These are phyloP conservation scores for Pelobates fuscus DNA, from an alignment of 2,113 vertebrate genomes.

Conservation along the genomic window DNA sequence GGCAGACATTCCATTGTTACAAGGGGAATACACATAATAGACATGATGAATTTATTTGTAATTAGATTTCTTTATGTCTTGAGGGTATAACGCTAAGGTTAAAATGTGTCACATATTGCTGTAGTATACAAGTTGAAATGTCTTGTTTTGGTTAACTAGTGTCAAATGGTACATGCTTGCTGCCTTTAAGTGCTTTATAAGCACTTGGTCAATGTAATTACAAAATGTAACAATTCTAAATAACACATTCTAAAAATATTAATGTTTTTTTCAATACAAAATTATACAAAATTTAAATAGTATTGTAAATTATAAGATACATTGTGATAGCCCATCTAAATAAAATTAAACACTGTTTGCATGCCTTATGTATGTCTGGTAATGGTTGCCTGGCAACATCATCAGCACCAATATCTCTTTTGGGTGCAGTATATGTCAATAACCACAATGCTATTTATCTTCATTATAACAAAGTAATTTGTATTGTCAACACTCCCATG, in stretches of 20 bases:
- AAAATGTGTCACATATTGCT: too few species aligned
- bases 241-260: too few species aligned
- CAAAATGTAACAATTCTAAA: too few species aligned
- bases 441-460: slow-evolving; percentile 68
- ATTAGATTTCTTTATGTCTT: not conserved
- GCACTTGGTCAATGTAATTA: too few species aligned
- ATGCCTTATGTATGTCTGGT: slow-evolving; percentile 47
- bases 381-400: slow-evolving; percentile 75
- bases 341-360: slow-evolving; percentile 22
- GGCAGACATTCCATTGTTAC: not conserved
- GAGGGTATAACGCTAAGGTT: not conserved
- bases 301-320: too few species aligned
- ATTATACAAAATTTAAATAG: too few species aligned
- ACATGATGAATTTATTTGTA: not conserved
- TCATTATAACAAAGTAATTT: slow-evolving; percentile 70
- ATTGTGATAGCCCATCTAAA: not conserved
- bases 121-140: not conserved
- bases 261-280: too few species aligned
- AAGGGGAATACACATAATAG: not conserved
- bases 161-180: not conserved
- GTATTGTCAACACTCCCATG: slow-evolving; percentile 64
- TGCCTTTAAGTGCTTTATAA: not conserved
- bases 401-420: slow-evolving; percentile 61
- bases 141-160: not conserved
- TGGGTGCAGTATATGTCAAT: slow-evolving; percentile 51